These are phyloP conservation scores for Megaceryle alcyon DNA, from an alignment of 2,797 vertebrate genomes.

Conservation along the genomic window DNA sequence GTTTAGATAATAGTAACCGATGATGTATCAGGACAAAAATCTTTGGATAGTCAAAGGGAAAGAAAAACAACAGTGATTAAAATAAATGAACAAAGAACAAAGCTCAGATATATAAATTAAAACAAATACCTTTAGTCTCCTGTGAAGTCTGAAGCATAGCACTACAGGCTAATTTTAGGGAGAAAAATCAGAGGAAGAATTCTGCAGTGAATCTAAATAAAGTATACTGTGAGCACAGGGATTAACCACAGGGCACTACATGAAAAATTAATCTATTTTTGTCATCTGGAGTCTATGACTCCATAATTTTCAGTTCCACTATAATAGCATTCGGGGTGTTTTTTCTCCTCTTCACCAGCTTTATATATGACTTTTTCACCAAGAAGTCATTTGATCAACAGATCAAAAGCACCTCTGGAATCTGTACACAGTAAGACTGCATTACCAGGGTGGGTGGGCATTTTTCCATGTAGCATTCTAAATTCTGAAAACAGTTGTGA, in stretches of 20 bases:
- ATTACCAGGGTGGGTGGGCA: background rate
- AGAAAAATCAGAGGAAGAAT: conserved; percentile 30
- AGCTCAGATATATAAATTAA: conserved; percentile 21
- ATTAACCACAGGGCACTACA: background rate
- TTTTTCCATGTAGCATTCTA: background rate
- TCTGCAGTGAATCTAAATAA: conserved; percentile 50
- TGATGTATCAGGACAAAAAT: conserved; percentile 1
- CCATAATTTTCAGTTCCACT: background rate
- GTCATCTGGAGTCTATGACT: background rate
- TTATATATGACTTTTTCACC: background rate
- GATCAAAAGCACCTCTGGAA: background rate
- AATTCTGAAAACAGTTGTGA: background rate
- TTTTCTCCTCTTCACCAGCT: background rate
- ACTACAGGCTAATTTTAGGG: conserved; percentile 5
- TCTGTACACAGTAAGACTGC: background rate
- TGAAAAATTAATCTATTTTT: conserved; percentile 43
- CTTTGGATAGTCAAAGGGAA: background rate
- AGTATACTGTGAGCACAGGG: conserved; percentile 2
- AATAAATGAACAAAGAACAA: conserved; percentile 23
- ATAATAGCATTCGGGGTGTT: background rate
- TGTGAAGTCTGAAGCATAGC: background rate
- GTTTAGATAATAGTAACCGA: background rate
- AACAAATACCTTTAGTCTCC: conserved; percentile 41
- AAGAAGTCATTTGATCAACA: background rate
- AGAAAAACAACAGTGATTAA: conserved; percentile 14